Percentiles rank a stretch among this genome's conserved stretches.
Evolutionary conservation across 2,113 vertebrate species (phyloP).

Genomic region (Halichoeres trimaculatus): DNA sequence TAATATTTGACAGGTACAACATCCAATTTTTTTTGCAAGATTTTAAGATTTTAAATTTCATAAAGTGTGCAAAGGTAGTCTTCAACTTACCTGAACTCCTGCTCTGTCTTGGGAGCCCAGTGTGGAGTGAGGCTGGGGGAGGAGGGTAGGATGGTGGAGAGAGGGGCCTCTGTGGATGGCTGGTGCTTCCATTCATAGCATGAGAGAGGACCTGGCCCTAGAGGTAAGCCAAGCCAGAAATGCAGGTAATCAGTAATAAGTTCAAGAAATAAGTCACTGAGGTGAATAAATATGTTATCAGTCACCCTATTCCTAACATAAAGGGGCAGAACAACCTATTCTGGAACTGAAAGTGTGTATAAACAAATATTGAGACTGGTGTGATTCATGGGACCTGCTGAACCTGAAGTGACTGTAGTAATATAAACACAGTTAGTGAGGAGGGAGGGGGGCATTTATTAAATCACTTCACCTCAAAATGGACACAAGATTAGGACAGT

Average conservation of each 20-base stretch:
- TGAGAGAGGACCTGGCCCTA: constrained; percentile 88
- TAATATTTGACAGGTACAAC: too few species aligned
- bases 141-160: constrained; percentile 90
- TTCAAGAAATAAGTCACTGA: neutral
- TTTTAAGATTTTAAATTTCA: too few species aligned
- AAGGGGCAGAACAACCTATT: constrained; percentile 9
- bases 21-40: too few species aligned
- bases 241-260: constrained; percentile 24
- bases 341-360: constrained; percentile 1
- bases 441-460: constrained; percentile 11
- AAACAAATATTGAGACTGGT: constrained; percentile 20
- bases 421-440: constrained; percentile 52
- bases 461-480: constrained; percentile 31
- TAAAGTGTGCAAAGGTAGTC: neutral
- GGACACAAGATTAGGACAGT: constrained; percentile 46
- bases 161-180: constrained; percentile 89
- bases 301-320: neutral
- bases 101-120: constrained; percentile 86
- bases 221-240: constrained; percentile 68
- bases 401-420: constrained; percentile 34
- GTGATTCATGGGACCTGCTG: constrained; percentile 31
- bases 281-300: constrained; percentile 16
- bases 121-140: constrained; percentile 87
- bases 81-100: constrained; percentile 89
- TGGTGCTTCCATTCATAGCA: constrained; percentile 91